Percentiles rank a stretch among this genome's conserved stretches.
These are phyloP conservation scores for Agrotis ipsilon DNA, from an alignment of 2,888 invertebrate species.

Conservation along the genomic window DNA sequence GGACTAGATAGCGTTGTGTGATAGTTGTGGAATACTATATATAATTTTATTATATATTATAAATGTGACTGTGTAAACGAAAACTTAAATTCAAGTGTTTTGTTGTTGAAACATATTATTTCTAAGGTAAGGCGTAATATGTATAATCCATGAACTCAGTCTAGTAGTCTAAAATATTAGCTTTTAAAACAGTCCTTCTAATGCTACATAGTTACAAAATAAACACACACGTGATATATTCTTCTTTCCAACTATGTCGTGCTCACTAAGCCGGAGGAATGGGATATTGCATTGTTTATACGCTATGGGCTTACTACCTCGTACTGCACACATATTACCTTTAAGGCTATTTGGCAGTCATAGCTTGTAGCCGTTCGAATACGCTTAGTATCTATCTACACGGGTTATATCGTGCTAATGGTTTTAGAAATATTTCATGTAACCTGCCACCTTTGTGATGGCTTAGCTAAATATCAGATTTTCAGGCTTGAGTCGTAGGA, in stretches of 20 bases:
- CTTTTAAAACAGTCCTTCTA: neutral
- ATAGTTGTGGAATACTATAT: too few relatives aligned
- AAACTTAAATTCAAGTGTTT: too few relatives aligned
- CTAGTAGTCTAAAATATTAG: neutral
- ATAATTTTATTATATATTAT: too few relatives aligned
- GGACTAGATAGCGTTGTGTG: too few relatives aligned
- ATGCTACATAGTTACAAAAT: neutral
- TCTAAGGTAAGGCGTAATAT: too few relatives aligned
- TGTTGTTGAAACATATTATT: too few relatives aligned
- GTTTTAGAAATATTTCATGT: slow-evolving; percentile 4
- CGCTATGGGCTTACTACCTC: slow-evolving; percentile 40
- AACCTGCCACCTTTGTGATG: too few relatives aligned
- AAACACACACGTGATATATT: slow-evolving; percentile 18
- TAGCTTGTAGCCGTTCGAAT: slow-evolving; percentile 25
- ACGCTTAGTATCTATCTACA: neutral
- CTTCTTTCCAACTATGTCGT: slow-evolving; percentile 22
- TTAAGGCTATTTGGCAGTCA: slow-evolving; percentile 52
- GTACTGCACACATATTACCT: slow-evolving; percentile 48
- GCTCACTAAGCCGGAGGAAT: slow-evolving; percentile 50
- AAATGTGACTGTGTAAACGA: too few relatives aligned
- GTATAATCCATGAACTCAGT: neutral
- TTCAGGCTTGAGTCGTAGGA: too few relatives aligned
- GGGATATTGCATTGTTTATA: slow-evolving; percentile 57
- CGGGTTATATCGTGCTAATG: neutral
- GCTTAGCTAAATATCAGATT: too few relatives aligned